Base-by-base conservation (phyloP, 2,797 vertebrate genomes). In the Paramormyrops hopkinsi region DNA sequence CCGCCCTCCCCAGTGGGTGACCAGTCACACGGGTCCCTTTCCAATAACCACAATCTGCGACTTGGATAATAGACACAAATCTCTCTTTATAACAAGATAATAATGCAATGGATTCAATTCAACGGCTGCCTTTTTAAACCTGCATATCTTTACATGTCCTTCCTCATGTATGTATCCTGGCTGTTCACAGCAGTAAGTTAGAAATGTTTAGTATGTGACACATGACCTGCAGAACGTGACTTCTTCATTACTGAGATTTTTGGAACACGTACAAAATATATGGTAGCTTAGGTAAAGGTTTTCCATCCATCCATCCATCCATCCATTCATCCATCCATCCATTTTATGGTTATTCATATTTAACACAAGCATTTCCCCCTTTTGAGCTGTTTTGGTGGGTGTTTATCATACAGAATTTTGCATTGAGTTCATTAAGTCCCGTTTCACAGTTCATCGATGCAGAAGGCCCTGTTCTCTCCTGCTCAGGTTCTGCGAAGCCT, bases 401-500 rank as follows among this genome's bases (percentile, higher is more conserved):
- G 8, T 46, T 0, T 84, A 46, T 84, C 3, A 50, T 25, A 14
- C 7, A 46, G 83, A 8, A 85, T 50, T 14, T 41, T n/a, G 37
- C n/a, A n/a, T 12, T 37, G 50, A 82, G 29, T 56, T 51, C 62
- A 73, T 29, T 9, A 3, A 88, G 62, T 56, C 33, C 50, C 14
- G 46, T 51, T 29, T 69, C 50, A 25, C 33, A 85, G 48, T 53
- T 17, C 37, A 7, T 29, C 3, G 25, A 33, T 17, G 83, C 25
- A 51, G 44, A 85, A 22, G n/a, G 11, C 2, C 8, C 22, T 12
- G 8, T 50, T 50, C 6, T 12, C 4, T 48, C 48, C 22, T 33
- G 88, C n/a, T 95, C 94, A 97, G 83, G 96, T 96, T 90, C 97
- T 95, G 37, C 97, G 96, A 7, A 95, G 94, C 93, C 97, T 96